These are phyloP conservation scores for Aplidium turbinatum DNA, from an alignment of 23 tunicate genomes.

Conservation along the genomic window DNA sequence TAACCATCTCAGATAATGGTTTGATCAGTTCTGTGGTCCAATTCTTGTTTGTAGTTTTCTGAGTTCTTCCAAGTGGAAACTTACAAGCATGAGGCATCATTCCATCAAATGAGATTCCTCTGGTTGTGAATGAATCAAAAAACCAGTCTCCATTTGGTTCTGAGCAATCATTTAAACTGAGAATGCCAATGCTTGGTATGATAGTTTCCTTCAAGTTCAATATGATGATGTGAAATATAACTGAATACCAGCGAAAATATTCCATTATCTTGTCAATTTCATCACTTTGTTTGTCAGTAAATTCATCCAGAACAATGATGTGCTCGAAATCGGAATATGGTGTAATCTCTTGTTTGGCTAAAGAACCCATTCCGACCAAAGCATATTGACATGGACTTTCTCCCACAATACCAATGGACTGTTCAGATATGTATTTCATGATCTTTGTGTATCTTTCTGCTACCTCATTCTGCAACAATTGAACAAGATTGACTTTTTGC, in stretches of 20 bases:
- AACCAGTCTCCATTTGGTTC: slow-evolving; percentile 13
- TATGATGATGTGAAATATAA: slow-evolving; percentile 32
- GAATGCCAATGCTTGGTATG: neutral
- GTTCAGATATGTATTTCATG: slow-evolving; percentile 5
- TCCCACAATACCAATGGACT: slow-evolving; percentile 34
- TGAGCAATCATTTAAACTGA: neutral
- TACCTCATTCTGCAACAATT: neutral
- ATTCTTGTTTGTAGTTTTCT: neutral
- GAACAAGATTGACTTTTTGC: neutral
- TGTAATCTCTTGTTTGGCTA: slow-evolving; percentile 25
- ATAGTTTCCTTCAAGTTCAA: slow-evolving; percentile 15
- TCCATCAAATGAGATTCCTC: slow-evolving; percentile 19
- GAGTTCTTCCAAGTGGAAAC: slow-evolving; percentile 17
- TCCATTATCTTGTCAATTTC: slow-evolving; percentile 6
- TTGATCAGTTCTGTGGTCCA: slow-evolving; percentile 29
- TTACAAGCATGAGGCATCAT: slow-evolving; percentile 6
- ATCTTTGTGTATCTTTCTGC: slow-evolving; percentile 24
- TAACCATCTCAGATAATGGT: slow-evolving; percentile 30
- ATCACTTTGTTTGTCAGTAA: neutral
- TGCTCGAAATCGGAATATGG: slow-evolving; percentile 25
- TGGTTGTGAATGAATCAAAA: neutral
- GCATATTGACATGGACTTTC: slow-evolving; percentile 38
- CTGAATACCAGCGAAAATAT: slow-evolving; percentile 48
- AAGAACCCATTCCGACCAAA: slow-evolving; percentile 30
- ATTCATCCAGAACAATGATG: slow-evolving; percentile 18